A percentile compares a stretch with the other conserved stretches of the same genome.
These are phyloP conservation scores for Cyprinodon variegatus DNA, from an alignment of 2,113 vertebrate species.

Conservation along the genomic window DNA sequence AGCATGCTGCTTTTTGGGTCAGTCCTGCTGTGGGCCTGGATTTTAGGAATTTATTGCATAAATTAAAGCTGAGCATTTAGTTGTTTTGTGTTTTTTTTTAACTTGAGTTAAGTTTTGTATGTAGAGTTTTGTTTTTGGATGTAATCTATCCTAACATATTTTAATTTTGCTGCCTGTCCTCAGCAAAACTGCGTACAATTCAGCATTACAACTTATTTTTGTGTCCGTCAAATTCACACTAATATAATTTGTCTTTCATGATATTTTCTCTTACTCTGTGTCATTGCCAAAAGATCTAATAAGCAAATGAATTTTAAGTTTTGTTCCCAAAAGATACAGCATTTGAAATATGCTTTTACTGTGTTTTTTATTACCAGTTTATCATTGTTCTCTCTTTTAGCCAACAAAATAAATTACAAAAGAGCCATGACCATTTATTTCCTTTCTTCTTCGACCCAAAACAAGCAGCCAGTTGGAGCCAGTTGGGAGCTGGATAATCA, in stretches of 20 bases:
- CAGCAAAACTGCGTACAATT: neutral
- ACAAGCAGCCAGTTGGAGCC: neutral
- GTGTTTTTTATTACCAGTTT: neutral
- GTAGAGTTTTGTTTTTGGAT: neutral
- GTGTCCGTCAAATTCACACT: neutral
- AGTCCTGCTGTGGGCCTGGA: slow-evolving; percentile 6
- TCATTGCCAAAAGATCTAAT: neutral
- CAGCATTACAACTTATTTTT: neutral
- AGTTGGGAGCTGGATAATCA: neutral
- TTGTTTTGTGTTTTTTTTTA: neutral
- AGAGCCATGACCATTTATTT: neutral
- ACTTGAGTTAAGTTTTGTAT: neutral
- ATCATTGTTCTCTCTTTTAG: neutral
- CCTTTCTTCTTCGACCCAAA: neutral
- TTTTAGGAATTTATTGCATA: neutral
- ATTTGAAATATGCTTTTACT: neutral
- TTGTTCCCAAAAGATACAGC: neutral
- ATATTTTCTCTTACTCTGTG: slow-evolving; percentile 6
- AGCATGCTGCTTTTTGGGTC: slow-evolving; percentile 19
- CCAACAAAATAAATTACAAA: neutral
- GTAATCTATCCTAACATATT: neutral
- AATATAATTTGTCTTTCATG: neutral
- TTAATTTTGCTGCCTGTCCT: neutral
- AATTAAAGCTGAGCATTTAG: neutral
- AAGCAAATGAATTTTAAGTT: neutral